Evolutionary conservation across 1,140 invertebrate species (phyloP).

Genomic region (honey bee (Apis mellifera)): DNA sequence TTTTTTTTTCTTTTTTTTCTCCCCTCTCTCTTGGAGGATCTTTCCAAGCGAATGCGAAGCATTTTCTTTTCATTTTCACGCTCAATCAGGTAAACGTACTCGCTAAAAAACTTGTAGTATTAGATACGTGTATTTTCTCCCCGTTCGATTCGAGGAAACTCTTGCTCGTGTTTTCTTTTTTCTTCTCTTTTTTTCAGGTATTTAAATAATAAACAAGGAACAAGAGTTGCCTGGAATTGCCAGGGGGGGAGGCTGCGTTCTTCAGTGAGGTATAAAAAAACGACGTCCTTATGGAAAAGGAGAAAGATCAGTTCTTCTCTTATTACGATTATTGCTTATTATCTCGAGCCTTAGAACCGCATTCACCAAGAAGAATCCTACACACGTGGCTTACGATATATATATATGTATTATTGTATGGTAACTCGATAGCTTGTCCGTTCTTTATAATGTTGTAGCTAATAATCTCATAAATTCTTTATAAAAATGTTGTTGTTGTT

Average conservation of each 20-base stretch:
- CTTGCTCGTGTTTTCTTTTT: background rate
- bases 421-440: slow-evolving; percentile 50
- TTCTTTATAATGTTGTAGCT: slow-evolving; percentile 51
- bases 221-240: background rate
- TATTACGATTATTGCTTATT: slow-evolving; percentile 51
- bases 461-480: slow-evolving; percentile 64
- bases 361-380: slow-evolving; percentile 49
- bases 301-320: background rate
- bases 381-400: background rate
- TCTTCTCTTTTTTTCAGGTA: too few relatives aligned
- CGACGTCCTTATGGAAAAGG: background rate
- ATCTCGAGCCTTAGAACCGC: slow-evolving; percentile 8
- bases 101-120: background rate
- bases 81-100: background rate
- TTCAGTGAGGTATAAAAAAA: background rate
- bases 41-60: slow-evolving; percentile 46
- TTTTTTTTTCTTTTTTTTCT: too few relatives aligned
- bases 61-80: background rate
- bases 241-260: too few relatives aligned
- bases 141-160: too few relatives aligned
- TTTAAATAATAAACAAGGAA: background rate
- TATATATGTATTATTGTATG: slow-evolving; percentile 3
- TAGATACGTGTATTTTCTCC: background rate
- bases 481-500: slow-evolving; percentile 63
- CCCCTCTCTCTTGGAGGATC: background rate